These are phyloP conservation scores for Malurus leucopterus DNA, from an alignment of 2,797 vertebrate genomes.

Conservation along the genomic window DNA sequence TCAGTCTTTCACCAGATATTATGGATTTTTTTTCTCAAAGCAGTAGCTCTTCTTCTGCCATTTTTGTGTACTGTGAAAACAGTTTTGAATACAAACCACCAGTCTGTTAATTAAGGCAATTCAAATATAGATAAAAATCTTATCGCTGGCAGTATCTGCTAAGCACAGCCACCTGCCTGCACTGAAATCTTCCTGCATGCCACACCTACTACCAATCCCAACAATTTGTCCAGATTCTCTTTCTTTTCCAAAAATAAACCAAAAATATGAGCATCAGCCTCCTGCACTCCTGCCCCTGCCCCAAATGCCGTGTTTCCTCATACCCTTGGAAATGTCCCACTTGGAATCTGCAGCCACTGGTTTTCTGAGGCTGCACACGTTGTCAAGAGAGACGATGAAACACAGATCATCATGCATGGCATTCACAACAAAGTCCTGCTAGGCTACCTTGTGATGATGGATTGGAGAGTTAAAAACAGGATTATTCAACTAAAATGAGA, in stretches of 20 bases:
- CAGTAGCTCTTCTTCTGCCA: neutral
- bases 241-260: neutral
- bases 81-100: neutral
- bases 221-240: neutral
- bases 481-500: constrained; percentile 37
- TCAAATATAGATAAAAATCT: constrained; percentile 7
- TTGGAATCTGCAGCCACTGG: neutral
- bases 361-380: neutral
- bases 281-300: neutral
- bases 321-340: neutral
- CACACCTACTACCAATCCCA: neutral
- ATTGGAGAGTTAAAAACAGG: constrained; percentile 8
- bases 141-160: neutral
- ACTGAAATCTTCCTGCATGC: neutral
- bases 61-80: neutral
- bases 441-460: neutral
- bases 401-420: neutral
- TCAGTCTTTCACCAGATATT: neutral
- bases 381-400: neutral
- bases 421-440: neutral
- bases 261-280: neutral
- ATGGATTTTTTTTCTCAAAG: neutral
- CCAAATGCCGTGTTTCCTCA: neutral
- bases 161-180: neutral
- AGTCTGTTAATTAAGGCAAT: neutral